Evolutionary conservation across 53 echinoderm and acorn worm genomes (phyloP).

Genomic region (Arbacia lixula): DNA sequence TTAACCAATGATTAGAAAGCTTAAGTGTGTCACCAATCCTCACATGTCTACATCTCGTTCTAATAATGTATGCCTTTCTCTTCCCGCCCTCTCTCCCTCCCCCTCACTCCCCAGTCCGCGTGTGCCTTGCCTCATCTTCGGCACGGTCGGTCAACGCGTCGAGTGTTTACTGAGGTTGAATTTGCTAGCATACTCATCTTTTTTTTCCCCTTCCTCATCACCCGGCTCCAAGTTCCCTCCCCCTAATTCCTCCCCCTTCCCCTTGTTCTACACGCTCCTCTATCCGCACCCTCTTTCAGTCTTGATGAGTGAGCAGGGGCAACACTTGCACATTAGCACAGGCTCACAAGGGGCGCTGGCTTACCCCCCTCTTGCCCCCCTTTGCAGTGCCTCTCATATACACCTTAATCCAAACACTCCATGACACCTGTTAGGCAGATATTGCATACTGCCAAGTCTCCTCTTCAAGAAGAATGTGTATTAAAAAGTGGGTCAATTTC

Average conservation of each 20-base stretch:
- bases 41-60: conserved; percentile 33
- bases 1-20: conserved; percentile 52
- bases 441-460: conserved; percentile 36
- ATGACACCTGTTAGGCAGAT: conserved; percentile 56
- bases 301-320: neutral
- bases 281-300: conserved; percentile 4
- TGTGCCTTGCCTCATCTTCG: neutral
- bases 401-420: conserved; percentile 55
- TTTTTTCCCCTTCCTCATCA: conserved; percentile 1
- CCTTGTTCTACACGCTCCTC: neutral
- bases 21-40: conserved; percentile 40
- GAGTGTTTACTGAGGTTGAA: conserved; percentile 51
- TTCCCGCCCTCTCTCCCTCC: conserved; percentile 11
- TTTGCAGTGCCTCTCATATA: conserved; percentile 47
- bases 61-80: conserved; percentile 51
- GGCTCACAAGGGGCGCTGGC: no score
- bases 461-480: conserved; percentile 31
- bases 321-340: neutral
- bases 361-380: no score
- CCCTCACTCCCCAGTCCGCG: neutral
- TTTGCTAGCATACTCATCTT: conserved; percentile 52
- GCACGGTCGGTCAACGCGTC: conserved; percentile 41
- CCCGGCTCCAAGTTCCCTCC: conserved; percentile 1
- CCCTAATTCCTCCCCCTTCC: conserved; percentile 1
- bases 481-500: conserved; percentile 61